These are phyloP conservation scores for Blastobasis adustella DNA, from an alignment of 2,888 invertebrate genomes.

Conservation along the genomic window DNA sequence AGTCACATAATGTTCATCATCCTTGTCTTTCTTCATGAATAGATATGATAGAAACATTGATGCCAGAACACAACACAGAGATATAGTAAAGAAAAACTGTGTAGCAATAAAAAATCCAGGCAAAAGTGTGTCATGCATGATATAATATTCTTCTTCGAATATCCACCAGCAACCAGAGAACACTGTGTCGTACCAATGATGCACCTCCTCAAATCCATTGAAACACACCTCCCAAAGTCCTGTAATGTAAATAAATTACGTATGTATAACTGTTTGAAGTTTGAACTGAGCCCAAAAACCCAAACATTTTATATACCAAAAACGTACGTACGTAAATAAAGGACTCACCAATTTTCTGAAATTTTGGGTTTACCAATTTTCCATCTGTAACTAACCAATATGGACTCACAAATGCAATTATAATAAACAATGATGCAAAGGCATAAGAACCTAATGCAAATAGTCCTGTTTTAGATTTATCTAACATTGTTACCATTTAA, in stretches of 20 bases:
- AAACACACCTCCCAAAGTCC: slow-evolving; percentile 98
- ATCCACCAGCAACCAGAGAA: slow-evolving; percentile 97
- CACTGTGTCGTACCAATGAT: slow-evolving; percentile 87
- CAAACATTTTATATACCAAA: not conserved
- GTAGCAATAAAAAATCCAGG: slow-evolving; percentile 95
- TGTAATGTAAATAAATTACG: slow-evolving; percentile 34
- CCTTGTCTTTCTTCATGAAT: slow-evolving; percentile 83
- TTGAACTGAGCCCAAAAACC: too few relatives aligned
- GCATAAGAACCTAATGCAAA: slow-evolving; percentile 79
- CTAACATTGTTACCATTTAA: slow-evolving; percentile 44
- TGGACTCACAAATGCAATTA: slow-evolving; percentile 89
- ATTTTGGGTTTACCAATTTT: slow-evolving; percentile 83
- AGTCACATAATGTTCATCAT: slow-evolving; percentile 84
- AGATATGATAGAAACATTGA: slow-evolving; percentile 83
- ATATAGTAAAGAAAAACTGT: slow-evolving; percentile 94
- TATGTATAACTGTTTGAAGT: too few relatives aligned
- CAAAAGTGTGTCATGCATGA: slow-evolving; percentile 90
- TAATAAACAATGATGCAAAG: slow-evolving; percentile 80
- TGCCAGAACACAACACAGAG: slow-evolving; percentile 86
- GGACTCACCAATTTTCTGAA: slow-evolving; percentile 83
- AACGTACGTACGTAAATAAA: not conserved
- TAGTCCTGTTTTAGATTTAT: slow-evolving; percentile 79
- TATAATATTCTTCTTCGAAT: slow-evolving; percentile 97
- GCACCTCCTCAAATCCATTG: slow-evolving; percentile 88
- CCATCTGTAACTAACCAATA: slow-evolving; percentile 92